These are phyloP conservation scores for Nettapus auritus DNA, from an alignment of 2,113 vertebrate genomes.

Conservation along the genomic window DNA sequence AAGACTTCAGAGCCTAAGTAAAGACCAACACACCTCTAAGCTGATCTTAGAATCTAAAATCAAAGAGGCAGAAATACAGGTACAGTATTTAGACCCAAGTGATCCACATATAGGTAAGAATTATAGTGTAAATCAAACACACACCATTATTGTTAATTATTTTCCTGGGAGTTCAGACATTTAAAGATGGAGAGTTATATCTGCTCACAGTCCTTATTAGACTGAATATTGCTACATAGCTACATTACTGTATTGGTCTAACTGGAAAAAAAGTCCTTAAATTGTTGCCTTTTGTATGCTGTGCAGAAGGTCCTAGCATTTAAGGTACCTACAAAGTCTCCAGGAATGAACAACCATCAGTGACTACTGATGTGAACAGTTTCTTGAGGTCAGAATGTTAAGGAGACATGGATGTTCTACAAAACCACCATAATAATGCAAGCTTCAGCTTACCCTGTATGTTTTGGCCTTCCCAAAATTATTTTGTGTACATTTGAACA, in stretches of 20 bases:
- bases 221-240: neutral
- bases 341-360: neutral
- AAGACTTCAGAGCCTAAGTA: conserved; percentile 80
- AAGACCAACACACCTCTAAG: conserved; percentile 81
- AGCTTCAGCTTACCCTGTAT: neutral
- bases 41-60: conserved; percentile 86
- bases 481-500: neutral
- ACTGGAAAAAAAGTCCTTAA: neutral
- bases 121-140: neutral
- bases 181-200: neutral
- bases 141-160: neutral
- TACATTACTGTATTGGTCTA: neutral
- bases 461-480: neutral
- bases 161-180: neutral
- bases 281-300: neutral
- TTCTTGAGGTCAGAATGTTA: neutral
- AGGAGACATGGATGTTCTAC: neutral
- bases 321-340: neutral
- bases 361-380: neutral
- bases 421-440: neutral
- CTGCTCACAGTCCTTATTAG: neutral
- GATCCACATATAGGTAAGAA: neutral
- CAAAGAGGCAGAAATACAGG: conserved; percentile 86
- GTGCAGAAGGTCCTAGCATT: neutral
- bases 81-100: conserved; percentile 25